Base-by-base conservation (phyloP, 2,113 vertebrate species). In the Sebastes fasciatus region DNA sequence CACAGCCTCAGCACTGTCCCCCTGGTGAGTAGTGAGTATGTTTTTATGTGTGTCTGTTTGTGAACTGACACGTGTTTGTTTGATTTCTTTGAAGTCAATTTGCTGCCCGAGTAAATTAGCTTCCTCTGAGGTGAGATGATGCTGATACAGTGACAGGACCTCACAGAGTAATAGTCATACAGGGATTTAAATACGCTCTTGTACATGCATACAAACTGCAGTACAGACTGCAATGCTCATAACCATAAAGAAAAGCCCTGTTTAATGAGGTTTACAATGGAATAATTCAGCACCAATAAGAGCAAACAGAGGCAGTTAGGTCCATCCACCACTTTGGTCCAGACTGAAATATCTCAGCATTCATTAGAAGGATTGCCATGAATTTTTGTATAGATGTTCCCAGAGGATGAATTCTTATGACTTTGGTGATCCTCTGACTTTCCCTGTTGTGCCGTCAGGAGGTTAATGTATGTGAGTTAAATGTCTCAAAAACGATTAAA, bases 111-210 rank as follows among this genome's bases (percentile, higher is more conserved):
- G 19, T 67, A 65, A 71, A 63, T 72, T 8, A 26, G 64, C 49
- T 58, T n/a, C 26, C 51, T 19, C 13, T 34, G 64, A 46, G 46
- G 42, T 54, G 11, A 61, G 52, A 71, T 21, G 55, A 45, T 62
- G 67, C 8, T 61, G 73, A 74, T 74, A 34, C 43, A 63, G 48
- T 67, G 71, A 51, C 75, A 71, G 6, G 58, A 54, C n/a, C 57
- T 61, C 81, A 19, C 61, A 26, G 43, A 80, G 48, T 57, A 55
- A 79, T 19, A 2, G 26, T 64, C 21, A 43, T 48, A 40, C 42
- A 63, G 67, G 71, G 45, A 51, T 73, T 64, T 86, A 52, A 71
- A 86, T 64, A 80, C 62, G 80, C n/a, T 54, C 40, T 48, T 42
- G 26, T 26, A 19, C 17, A 43, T 17, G 11, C 23, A 74, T 62